Percentiles rank a stretch among this genome's conserved stretches.
These are phyloP conservation scores for Andrena fulva DNA, from an alignment of 2,888 invertebrate species.

Conservation along the genomic window DNA sequence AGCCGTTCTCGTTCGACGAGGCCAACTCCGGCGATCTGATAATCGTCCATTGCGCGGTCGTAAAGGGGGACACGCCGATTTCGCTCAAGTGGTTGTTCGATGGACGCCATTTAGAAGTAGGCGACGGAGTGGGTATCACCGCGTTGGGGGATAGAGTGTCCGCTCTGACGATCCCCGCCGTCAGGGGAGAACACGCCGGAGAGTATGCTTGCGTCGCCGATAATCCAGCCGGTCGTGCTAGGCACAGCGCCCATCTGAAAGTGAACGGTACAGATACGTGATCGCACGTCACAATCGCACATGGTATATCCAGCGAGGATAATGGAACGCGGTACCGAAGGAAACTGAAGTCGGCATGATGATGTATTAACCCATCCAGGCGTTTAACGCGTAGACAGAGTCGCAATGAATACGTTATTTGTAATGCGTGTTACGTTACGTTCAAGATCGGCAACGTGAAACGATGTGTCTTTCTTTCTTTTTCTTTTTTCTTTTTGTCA, in stretches of 20 bases:
- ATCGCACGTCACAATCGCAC: slow-evolving; percentile 36
- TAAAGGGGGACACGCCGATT: slow-evolving; percentile 87
- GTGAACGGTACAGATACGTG: slow-evolving; percentile 88
- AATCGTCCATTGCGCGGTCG: slow-evolving; percentile 87
- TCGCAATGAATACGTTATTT: slow-evolving; percentile 35
- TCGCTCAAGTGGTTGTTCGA: slow-evolving; percentile 82
- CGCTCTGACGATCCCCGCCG: slow-evolving; percentile 89
- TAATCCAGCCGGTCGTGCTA: slow-evolving; percentile 90
- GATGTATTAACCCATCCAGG: slow-evolving; percentile 48
- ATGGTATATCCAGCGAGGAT: slow-evolving; percentile 26
- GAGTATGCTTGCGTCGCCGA: slow-evolving; percentile 91
- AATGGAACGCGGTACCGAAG: slow-evolving; percentile 33
- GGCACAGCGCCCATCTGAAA: slow-evolving; percentile 89
- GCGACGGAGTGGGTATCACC: slow-evolving; percentile 81
- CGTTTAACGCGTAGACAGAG: slow-evolving; percentile 56
- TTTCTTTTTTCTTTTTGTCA: neutral
- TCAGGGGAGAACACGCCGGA: slow-evolving; percentile 90
- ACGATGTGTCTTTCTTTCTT: slow-evolving; percentile 18
- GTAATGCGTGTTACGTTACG: slow-evolving; percentile 52
- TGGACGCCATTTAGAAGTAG: slow-evolving; percentile 83
- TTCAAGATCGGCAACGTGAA: slow-evolving; percentile 43
- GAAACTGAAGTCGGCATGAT: slow-evolving; percentile 63
- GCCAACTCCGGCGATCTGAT: slow-evolving; percentile 86
- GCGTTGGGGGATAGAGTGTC: slow-evolving; percentile 86
- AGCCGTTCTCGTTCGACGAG: slow-evolving; percentile 85